Base-by-base conservation (phyloP, 2,888 invertebrate genomes). In the Molorchus minor region DNA sequence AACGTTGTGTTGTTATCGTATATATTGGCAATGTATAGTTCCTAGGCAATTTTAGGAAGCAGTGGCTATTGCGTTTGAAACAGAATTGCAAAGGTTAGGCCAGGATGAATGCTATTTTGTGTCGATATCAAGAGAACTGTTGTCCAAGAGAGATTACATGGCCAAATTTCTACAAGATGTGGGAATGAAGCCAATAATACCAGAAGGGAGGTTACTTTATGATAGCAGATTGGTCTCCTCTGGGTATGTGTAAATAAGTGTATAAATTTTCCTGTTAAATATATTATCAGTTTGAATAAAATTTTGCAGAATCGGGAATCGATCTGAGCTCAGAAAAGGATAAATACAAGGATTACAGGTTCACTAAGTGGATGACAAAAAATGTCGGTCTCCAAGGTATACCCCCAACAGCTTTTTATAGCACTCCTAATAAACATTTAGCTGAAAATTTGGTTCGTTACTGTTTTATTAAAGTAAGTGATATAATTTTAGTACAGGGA, bases 161-260 rank as follows among this genome's bases (percentile, higher is more conserved):
- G 88, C 87, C 0, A 87, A 89, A 71, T 86, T 92, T 61, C 82
- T 95, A 17, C 78, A 73, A 2, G 90, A 93, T 8, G 88, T 89
- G 53, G 96, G 96, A 0, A 93, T 98, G 88, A 87, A 86, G 33
- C 96, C 98, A 0, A 93, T 93, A 0, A 82, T 97, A 55, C 99
- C 99, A 0, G 95, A 98, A 70, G 97, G n/a, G 96, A 2, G 98
- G 99, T 0, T 99, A 98, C 81, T 99, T 99, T 77, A 91, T 99
- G 85, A 79, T 99, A 49, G 97, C 97, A 1, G 95, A 99, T 81
- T 96, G 94, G 90, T 87, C 90, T 7, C 82, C 87, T 3, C 80
- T 95, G 63, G 87, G 90, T 89, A 77, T 80, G 76, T 64, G 21
- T n/a, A n/a, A n/a, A n/a, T n/a, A n/a, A n/a, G n/a, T n/a, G n/a